Conservation (phyloP, 2,888 invertebrate genomes). For the Hydrotaea cyrtoneurina region DNA sequence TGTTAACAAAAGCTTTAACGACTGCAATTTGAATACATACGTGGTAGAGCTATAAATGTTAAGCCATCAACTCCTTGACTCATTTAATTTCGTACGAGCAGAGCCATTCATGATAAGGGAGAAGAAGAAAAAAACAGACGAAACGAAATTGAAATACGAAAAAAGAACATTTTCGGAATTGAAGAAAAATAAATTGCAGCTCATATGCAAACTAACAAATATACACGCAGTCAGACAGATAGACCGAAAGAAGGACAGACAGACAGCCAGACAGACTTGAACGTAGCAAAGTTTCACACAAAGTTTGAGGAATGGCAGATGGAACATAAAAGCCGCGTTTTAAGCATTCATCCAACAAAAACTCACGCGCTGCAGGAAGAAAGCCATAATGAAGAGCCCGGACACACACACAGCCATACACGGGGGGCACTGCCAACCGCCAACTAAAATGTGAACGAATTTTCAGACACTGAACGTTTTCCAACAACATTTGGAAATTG, state of each 20-base stretch:
- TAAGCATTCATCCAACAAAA: slow-evolving; percentile 46
- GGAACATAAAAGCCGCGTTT: slow-evolving; percentile 51
- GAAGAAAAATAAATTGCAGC: slow-evolving; percentile 67
- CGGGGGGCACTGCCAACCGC: background rate
- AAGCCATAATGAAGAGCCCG: slow-evolving; percentile 36
- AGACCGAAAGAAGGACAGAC: background rate
- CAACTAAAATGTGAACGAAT: slow-evolving; percentile 18
- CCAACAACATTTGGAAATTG: slow-evolving; percentile 74
- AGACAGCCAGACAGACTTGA: background rate
- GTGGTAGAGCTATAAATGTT: slow-evolving; percentile 58
- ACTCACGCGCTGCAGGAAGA: slow-evolving; percentile 1
- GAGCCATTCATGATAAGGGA: too few relatives aligned
- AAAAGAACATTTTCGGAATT: slow-evolving; percentile 62
- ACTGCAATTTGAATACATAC: slow-evolving; percentile 61
- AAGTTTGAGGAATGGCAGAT: slow-evolving; percentile 40
- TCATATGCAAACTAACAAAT: slow-evolving; percentile 57
- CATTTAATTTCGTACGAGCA: slow-evolving; percentile 57
- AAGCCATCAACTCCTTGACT: slow-evolving; percentile 62
- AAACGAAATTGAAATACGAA: slow-evolving; percentile 21
- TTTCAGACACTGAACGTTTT: slow-evolving; percentile 30
- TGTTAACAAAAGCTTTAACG: slow-evolving; percentile 67
- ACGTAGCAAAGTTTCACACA: slow-evolving; percentile 7
- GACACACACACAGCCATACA: background rate
- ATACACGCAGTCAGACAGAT: background rate
- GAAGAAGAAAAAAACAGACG: slow-evolving; percentile 29